Evolutionary conservation across 2,113 vertebrate genomes (phyloP), one percentile per base, ranked within the genome.

Genomic region (Cynocephalus volans): DNA sequence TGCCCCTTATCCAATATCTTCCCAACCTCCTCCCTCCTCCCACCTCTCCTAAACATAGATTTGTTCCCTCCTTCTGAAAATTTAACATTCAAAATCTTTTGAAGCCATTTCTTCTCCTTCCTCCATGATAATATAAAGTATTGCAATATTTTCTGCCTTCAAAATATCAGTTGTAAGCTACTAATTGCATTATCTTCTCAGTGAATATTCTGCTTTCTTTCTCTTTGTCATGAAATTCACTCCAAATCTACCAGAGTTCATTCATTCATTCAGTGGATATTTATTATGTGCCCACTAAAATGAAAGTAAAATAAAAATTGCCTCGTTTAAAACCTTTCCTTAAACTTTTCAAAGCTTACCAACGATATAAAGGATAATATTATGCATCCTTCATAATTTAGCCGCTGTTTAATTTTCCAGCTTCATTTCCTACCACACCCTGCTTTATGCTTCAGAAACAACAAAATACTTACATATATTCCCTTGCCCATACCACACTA

Each of bases 251-350:
- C n/a, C 10, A 31, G 67, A 93, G 26, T 41, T 41, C 41, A 41
- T 75, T 86, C 73, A 21, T 69, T 81, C 58, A 86, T 82, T 62
- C 12, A 73, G 0, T 67, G 73, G 24, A 62, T 94, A 82, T 45
- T 73, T 82, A 88, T 26, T 70, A 70, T 45, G 19, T 86, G 45
- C 9, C n/a, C 36, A 67, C 21, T 73, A 72, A 92, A 17, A 77
- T 92, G 33, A 88, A 84, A 88, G 45, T 84, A 91, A 80, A 88
- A 75, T 92, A 6, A 83, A 95, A 73, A 26, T 65, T 70, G 23
- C 45, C 36, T 60, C 11, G 36, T 15, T 11, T 73, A 62, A 62
- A 26, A 62, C 26, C 26, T 84, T 75, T 81, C 26, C 33, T 60
- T 80, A 89, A 41, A 1, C 3, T 90, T 89, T 64, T 75, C 45